Evolutionary conservation across 1,140 invertebrate genomes (phyloP).

Genomic region (Elymnias hypermnestra): DNA sequence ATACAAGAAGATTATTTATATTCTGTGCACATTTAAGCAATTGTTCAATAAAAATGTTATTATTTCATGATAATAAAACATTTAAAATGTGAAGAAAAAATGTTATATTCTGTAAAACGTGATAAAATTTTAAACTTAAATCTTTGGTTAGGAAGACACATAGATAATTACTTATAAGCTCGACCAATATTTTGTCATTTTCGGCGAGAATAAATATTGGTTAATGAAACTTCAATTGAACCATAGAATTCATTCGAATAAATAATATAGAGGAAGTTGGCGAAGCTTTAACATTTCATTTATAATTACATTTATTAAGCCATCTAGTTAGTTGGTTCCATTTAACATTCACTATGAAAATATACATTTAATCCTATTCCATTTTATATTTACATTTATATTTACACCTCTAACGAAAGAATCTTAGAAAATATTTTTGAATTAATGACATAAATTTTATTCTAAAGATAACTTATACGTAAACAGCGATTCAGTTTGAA

Average conservation of each 20-base stretch:
- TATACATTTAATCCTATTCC: slow-evolving; percentile 63
- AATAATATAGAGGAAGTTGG: background rate
- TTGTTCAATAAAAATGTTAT: too few species aligned
- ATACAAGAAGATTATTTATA: too few species aligned
- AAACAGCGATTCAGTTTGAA: background rate
- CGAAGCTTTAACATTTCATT: too few species aligned
- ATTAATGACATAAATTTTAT: background rate
- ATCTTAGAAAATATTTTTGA: slow-evolving; percentile 33
- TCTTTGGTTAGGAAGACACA: slow-evolving; percentile 7
- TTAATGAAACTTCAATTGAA: background rate
- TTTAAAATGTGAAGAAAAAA: too few species aligned
- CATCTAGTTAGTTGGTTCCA: slow-evolving; percentile 70
- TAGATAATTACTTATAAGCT: slow-evolving; percentile 54
- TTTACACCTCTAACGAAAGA: slow-evolving; percentile 45
- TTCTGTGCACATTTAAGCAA: too few species aligned
- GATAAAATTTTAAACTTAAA: too few species aligned
- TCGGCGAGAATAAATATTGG: background rate
- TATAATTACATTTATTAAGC: slow-evolving; percentile 25
- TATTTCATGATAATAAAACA: too few species aligned
- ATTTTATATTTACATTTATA: slow-evolving; percentile 49
- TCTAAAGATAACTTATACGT: background rate
- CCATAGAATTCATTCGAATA: background rate
- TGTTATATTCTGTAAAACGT: too few species aligned
- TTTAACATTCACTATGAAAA: slow-evolving; percentile 73
- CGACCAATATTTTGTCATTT: slow-evolving; percentile 45